Conservation (phyloP, 2,113 vertebrate species). For the Gobiocypris rarus region DNA sequence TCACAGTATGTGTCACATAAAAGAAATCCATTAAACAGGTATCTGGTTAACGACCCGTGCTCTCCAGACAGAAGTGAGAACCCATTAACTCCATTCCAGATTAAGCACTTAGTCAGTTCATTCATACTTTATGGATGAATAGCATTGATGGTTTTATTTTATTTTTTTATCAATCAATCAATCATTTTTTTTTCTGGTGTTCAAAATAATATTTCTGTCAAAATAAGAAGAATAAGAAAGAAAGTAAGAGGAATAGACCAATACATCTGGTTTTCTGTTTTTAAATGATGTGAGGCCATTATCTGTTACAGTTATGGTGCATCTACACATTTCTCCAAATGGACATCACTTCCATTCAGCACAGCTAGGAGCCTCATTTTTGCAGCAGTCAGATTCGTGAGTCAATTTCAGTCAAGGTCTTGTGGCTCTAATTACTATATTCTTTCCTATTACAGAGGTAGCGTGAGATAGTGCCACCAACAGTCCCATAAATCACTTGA, state of each 20-base stretch:
- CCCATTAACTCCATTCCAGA: conserved; percentile 13
- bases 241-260: not conserved
- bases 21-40: conserved; percentile 50
- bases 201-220: too few species aligned
- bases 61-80: conserved; percentile 25
- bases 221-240: not conserved
- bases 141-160: not conserved
- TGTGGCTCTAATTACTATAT: conserved; percentile 46
- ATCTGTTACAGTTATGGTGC: not conserved
- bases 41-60: conserved; percentile 42
- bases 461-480: conserved; percentile 18
- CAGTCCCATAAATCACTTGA: conserved; percentile 50
- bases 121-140: conserved; percentile 19
- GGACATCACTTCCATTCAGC: conserved; percentile 12
- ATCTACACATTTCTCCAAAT: not conserved
- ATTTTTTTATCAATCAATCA: not conserved
- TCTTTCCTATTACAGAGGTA: conserved; percentile 39
- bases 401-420: conserved; percentile 44
- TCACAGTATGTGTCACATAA: not conserved
- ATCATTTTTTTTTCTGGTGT: too few species aligned
- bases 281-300: not conserved
- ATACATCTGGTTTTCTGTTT: not conserved
- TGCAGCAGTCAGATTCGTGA: conserved; percentile 15
- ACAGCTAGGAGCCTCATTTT: conserved; percentile 30
- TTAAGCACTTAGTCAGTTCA: conserved; percentile 34